Conservation (phyloP, 2,113 vertebrate genomes). For the Turnix velox region DNA sequence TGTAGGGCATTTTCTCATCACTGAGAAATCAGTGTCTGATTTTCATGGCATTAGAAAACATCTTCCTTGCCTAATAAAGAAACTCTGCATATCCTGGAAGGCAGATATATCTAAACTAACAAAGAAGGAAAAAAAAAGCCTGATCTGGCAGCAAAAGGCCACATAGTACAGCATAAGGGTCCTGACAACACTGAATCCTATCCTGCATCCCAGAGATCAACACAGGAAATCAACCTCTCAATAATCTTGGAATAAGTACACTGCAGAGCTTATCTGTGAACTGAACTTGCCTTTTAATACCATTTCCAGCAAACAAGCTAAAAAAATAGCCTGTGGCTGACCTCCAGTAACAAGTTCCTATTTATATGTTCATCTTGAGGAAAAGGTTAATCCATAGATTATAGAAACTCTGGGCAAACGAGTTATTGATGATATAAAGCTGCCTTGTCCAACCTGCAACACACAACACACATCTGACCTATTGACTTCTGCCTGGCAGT, state of each 20-base stretch:
- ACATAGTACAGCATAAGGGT: neutral
- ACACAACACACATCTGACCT: neutral
- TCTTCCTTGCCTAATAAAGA: neutral
- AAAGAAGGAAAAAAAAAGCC: neutral
- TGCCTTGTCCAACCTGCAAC: neutral
- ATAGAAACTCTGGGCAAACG: neutral
- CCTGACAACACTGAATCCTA: neutral
- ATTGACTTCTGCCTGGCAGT: neutral
- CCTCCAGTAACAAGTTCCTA: neutral
- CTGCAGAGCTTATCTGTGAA: constrained; percentile 29
- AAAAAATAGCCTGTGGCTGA: constrained; percentile 38
- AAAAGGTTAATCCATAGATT: constrained; percentile 46
- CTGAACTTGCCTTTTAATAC: constrained; percentile 46
- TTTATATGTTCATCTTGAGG: neutral
- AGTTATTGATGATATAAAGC: neutral
- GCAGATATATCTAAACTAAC: neutral
- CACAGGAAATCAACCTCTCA: neutral
- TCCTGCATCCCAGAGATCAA: neutral
- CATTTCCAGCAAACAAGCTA: constrained; percentile 30
- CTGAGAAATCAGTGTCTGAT: neutral
- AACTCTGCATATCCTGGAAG: neutral
- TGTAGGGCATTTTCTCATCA: neutral
- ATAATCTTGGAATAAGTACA: constrained; percentile 5
- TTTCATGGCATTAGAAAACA: neutral
- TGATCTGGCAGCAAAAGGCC: neutral